A percentile compares a stretch with the other conserved stretches of the same genome.
phyloP scores from a whole-genome alignment of 2,113 vertebrate species.

The Callipepla squamata region DNA sequence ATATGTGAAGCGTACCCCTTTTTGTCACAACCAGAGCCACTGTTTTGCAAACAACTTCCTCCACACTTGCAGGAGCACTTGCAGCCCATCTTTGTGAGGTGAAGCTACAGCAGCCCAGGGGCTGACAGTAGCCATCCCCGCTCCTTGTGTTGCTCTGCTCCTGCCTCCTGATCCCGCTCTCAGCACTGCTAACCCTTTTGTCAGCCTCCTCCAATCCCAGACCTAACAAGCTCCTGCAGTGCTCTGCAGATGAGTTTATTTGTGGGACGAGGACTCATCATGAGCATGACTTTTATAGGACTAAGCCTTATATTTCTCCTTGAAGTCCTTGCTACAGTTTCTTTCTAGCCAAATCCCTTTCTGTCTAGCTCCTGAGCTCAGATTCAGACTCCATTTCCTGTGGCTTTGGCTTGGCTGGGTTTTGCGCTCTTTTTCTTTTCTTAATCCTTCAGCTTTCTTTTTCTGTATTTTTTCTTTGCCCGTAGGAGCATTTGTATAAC shows the following conservation, averaged over 20 bases:
- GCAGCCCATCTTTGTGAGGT: not conserved
- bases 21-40: slow-evolving; percentile 42
- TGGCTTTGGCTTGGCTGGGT: slow-evolving; percentile 57
- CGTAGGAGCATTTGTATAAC: not conserved
- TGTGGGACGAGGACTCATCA: not conserved
- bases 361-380: slow-evolving; percentile 17
- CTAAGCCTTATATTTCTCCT: not conserved
- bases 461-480: not conserved
- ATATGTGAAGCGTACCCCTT: slow-evolving; percentile 7
- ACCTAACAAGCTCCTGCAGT: not conserved
- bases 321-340: not conserved
- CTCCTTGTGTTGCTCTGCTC: not conserved
- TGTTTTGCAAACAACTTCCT: slow-evolving; percentile 60
- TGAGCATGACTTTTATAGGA: not conserved
- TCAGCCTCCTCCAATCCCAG: not conserved
- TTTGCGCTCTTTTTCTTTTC: not conserved
- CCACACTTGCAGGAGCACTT: not conserved
- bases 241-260: not conserved
- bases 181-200: not conserved
- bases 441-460: slow-evolving; percentile 58
- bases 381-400: slow-evolving; percentile 61
- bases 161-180: not conserved
- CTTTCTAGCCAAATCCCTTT: slow-evolving; percentile 44
- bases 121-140: not conserved
- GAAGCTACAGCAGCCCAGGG: not conserved